These are phyloP conservation scores for Liopterus haemorrhoidalis DNA, from an alignment of 2,888 invertebrate genomes.

Conservation along the genomic window DNA sequence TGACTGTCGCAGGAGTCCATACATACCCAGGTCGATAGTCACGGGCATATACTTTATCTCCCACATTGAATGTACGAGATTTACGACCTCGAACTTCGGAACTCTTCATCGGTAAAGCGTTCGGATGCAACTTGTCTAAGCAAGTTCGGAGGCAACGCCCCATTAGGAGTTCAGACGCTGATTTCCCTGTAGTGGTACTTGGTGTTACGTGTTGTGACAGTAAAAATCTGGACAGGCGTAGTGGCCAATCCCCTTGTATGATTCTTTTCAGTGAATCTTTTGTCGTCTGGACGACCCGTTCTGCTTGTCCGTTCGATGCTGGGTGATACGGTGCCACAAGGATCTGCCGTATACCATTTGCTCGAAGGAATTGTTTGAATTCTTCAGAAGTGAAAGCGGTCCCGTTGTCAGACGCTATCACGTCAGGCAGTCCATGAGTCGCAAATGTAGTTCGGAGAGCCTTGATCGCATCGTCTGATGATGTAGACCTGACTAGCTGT, in stretches of 20 bases:
- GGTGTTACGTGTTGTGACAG: slow-evolving; percentile 25
- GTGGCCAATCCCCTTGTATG: slow-evolving; percentile 17
- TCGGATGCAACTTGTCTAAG: slow-evolving; percentile 13
- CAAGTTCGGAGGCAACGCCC: slow-evolving; percentile 21
- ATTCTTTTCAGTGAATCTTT: slow-evolving; percentile 23
- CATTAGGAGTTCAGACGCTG: slow-evolving; percentile 25
- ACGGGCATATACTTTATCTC: slow-evolving; percentile 19
- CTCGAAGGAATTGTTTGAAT: slow-evolving; percentile 27
- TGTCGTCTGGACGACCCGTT: slow-evolving; percentile 30
- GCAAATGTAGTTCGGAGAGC: slow-evolving; percentile 24
- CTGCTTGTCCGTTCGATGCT: slow-evolving; percentile 31
- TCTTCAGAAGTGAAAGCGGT: slow-evolving; percentile 31
- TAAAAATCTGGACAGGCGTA: slow-evolving; percentile 22
- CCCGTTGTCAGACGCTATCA: slow-evolving; percentile 32
- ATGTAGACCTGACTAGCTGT: slow-evolving; percentile 14
- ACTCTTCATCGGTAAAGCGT: too few species aligned
- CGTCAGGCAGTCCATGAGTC: slow-evolving; percentile 31
- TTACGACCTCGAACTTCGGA: too few species aligned
- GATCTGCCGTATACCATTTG: slow-evolving; percentile 26
- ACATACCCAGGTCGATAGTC: slow-evolving; percentile 19
- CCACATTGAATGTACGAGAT: slow-evolving; percentile 12
- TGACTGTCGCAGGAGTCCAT: slow-evolving; percentile 24
- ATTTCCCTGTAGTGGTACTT: slow-evolving; percentile 19
- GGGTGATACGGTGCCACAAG: slow-evolving; percentile 29
- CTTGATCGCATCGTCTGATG: slow-evolving; percentile 19